These are phyloP conservation scores for Melanotaenia maccullochi DNA, from an alignment of 2,797 vertebrate genomes.

Conservation along the genomic window DNA sequence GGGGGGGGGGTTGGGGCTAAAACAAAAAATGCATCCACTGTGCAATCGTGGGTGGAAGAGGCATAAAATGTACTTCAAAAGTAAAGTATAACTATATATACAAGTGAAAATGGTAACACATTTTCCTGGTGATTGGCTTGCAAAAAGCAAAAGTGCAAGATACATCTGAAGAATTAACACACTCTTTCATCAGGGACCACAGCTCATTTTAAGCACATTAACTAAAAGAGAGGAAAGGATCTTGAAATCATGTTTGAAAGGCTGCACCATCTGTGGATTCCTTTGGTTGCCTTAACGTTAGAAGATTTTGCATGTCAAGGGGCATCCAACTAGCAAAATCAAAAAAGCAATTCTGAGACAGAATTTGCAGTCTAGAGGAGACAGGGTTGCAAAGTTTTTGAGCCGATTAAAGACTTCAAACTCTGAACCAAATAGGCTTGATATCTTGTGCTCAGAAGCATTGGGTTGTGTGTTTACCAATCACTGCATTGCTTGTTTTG, in stretches of 20 bases:
- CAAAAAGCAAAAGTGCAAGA: constrained; percentile 41
- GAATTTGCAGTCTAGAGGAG: constrained; percentile 42
- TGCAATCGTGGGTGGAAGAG: no score
- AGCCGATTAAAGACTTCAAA: constrained; percentile 51
- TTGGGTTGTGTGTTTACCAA: constrained; percentile 59
- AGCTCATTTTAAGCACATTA: constrained; percentile 27
- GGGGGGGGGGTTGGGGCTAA: no score
- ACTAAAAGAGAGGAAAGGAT: constrained; percentile 25
- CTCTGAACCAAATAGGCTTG: constrained; percentile 57
- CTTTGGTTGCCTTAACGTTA: constrained; percentile 27
- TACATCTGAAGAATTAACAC: constrained; percentile 45
- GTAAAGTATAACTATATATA: no score
- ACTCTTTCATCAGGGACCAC: constrained; percentile 45
- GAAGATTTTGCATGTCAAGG: constrained; percentile 54
- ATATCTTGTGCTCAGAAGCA: constrained; percentile 56
- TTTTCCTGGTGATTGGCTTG: not conserved
- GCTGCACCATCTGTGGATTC: constrained; percentile 23
- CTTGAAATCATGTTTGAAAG: constrained; percentile 18
- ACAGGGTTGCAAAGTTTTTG: constrained; percentile 47
- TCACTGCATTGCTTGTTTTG: constrained; percentile 63
- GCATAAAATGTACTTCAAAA: no score
- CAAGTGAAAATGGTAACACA: no score
- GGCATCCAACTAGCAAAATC: constrained; percentile 27
- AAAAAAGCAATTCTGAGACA: constrained; percentile 29
- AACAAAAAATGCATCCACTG: no score